Evolutionary conservation across 2,797 vertebrate genomes (phyloP), one percentile per base, ranked within the genome.

Genomic region (Benthosema pterotum): DNA sequence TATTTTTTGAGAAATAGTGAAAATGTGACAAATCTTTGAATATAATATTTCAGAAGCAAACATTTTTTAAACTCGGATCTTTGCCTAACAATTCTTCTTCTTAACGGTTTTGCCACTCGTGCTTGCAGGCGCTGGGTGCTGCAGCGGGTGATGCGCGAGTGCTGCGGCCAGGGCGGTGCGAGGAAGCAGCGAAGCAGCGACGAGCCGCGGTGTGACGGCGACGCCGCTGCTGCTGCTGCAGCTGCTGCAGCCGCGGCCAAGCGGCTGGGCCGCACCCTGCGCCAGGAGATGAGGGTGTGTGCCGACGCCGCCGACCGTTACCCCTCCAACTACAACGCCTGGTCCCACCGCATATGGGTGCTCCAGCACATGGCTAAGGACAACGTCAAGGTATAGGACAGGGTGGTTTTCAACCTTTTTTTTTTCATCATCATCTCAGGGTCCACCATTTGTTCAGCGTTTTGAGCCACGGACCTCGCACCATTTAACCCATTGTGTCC

Each of bases 331-430:
- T 99, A 99, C 83, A 99, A 99, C 5, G 97, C 97, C 79, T 99
- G 98, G 98, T 99, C 97, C 12, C 98, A 99, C 85, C 96, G 98
- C 52, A 97, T 97, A 83, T 99, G 98, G 97, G 96, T 98, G 71
- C 87, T 99, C 60, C 95, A 98, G 71, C 92, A 96, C 74, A 86
- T 99, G 90, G 96, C 94, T 74, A 93, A 93, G 70, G 93, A 96
- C 66, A 93, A 94, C 72, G 28, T 91, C 60, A 97, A 25, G 22
- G 22, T 25, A 25, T 2, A 5, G 22, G 2, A 5, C 3, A 25
- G 22, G 22, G 3, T 3, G 1, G 22, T 25, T n/a, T n/a, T n/a
- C n/a, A n/a, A n/a, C n/a, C n/a, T n/a, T n/a, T n/a, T n/a, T n/a
- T n/a, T n/a, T n/a, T n/a, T n/a, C n/a, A n/a, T n/a, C n/a, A n/a